These are phyloP conservation scores for Phylloscopus trochilus DNA, from an alignment of 2,113 vertebrate genomes.

Conservation along the genomic window DNA sequence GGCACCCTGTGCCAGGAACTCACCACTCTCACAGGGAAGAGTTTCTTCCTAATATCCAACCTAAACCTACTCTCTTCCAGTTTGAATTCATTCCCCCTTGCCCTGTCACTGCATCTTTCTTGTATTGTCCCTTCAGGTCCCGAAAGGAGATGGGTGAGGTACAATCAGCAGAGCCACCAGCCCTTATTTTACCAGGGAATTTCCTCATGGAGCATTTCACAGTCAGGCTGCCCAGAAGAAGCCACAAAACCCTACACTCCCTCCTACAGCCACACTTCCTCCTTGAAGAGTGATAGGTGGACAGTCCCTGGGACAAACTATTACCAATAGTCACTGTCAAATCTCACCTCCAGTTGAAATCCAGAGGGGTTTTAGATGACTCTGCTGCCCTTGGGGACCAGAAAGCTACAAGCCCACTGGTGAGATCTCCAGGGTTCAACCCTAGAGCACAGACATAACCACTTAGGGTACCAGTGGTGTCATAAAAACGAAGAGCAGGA, in stretches of 20 bases:
- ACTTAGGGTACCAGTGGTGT: background rate
- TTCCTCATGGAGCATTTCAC: background rate
- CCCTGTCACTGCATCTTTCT: background rate
- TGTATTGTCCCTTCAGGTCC: background rate
- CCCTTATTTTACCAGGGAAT: background rate
- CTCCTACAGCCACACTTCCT: background rate
- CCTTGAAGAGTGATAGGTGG: background rate
- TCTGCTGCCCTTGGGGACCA: background rate
- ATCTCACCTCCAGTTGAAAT: background rate
- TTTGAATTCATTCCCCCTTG: background rate
- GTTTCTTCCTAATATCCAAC: background rate
- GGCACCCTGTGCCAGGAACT: background rate
- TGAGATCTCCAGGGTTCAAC: background rate
- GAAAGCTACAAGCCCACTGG: rapidly evolving
- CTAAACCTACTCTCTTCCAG: background rate
- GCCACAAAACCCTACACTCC: background rate
- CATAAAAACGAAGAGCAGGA: background rate
- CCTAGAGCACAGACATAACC: background rate
- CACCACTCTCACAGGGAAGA: rapidly evolving
- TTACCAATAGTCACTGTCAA: background rate
- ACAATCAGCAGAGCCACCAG: background rate
- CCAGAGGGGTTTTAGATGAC: background rate
- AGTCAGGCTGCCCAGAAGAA: background rate
- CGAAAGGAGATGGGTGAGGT: background rate
- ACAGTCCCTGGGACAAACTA: background rate